Base-by-base conservation (phyloP, 2,888 invertebrate genomes). In the Andrena flavipes region DNA sequence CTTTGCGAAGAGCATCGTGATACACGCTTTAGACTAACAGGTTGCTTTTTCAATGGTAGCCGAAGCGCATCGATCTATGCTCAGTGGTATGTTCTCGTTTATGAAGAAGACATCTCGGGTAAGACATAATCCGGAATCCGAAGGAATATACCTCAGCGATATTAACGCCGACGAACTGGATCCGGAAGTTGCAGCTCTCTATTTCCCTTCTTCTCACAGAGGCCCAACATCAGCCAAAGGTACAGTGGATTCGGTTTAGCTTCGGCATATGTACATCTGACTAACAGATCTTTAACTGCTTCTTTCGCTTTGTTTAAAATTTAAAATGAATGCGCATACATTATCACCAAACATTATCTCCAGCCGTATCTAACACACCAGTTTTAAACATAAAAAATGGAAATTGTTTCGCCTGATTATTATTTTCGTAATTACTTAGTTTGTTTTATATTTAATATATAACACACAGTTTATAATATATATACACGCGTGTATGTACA, bases 111-210 rank as follows among this genome's bases (percentile, higher is more conserved):
- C 96, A 54, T 94, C 94, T 80, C 95, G 95, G 88, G 94, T 95
- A 89, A 95, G 95, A 84, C 95, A 95, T 90, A 95, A 95, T 90
- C 95, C 95, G 33, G 95, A 95, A 91, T 95, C 96, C 16, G 97
- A 97, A 88, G 98, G 98, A 75, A 97, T 99, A 87, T 99, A 99
- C 94, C 95, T 99, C 79, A 98, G 98, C 74, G 99, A 99, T 92
- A 95, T 98, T 82, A 98, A 98, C 92, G 96, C 97, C 35, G 98
- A 98, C 70, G 96, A 97, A 91, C 96, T 99, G 94, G 98, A 99
- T 94, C 99, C 98, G n/a, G 98, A 99, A 94, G 96, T 98, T 85
- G 97, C 98, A 87, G 96, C 98, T 91, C 95, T 99, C 90, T 97
- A 99, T 95, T 96, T 99, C 94, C 96, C 98, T 90, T 94, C 96